Percentiles rank a stretch among this genome's conserved stretches.
phyloP scores from a whole-genome alignment of 2,113 vertebrate species.

The Pomatorhinus ruficollis region DNA sequence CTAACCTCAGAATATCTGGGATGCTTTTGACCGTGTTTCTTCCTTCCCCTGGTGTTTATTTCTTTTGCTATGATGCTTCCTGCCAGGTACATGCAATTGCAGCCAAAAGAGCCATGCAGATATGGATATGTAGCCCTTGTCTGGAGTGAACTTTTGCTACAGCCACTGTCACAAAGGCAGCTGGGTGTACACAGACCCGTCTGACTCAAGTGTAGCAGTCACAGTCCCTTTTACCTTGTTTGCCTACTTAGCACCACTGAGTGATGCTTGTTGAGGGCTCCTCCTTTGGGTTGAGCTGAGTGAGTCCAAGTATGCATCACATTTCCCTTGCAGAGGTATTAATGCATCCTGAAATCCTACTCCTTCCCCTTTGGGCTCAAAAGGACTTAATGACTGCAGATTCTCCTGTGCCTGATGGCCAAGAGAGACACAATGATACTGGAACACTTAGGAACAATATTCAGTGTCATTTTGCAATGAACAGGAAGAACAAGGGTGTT shows the following conservation, averaged over 20 bases:
- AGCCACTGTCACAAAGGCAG: not conserved
- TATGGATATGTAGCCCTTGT: not conserved
- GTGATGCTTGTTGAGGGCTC: not conserved
- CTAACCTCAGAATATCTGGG: not conserved
- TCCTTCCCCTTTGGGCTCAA: not conserved
- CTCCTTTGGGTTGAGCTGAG: not conserved
- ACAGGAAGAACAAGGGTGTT: not conserved
- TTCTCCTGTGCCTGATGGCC: rapidly evolving
- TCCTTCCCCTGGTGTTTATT: not conserved
- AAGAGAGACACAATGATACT: not conserved
- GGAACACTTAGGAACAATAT: not conserved
- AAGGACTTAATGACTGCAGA: not conserved
- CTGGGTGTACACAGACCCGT: not conserved
- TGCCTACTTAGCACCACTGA: not conserved
- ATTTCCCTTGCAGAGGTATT: not conserved
- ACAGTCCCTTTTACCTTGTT: not conserved
- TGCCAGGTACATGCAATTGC: not conserved
- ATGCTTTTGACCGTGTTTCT: not conserved
- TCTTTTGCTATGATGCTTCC: not conserved
- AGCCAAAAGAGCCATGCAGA: not conserved
- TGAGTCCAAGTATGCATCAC: not conserved
- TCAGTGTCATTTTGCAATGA: not conserved
- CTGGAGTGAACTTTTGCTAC: not conserved
- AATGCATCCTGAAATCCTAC: not conserved
- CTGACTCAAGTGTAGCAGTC: not conserved